phyloP scores from a whole-genome alignment of 2,113 vertebrate genomes.

The Phalacrocorax brasilianus region DNA sequence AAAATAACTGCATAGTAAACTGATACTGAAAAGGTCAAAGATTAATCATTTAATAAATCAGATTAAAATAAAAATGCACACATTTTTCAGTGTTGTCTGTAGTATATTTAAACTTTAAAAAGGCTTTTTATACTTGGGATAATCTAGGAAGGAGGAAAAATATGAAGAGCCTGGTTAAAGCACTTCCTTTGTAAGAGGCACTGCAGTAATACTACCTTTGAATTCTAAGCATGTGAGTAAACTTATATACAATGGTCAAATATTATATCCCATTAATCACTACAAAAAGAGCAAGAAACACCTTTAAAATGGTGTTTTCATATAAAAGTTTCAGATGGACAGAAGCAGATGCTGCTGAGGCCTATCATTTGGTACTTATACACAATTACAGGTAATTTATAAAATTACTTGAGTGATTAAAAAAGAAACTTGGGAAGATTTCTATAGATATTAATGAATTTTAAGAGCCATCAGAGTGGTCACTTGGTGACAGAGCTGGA shows the following conservation, averaged over 20 bases:
- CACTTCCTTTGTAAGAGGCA: neutral
- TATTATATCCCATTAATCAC: neutral
- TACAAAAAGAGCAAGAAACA: neutral
- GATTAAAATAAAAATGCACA: neutral
- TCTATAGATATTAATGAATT: neutral
- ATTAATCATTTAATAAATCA: neutral
- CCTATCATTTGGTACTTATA: neutral
- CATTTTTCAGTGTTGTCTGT: neutral
- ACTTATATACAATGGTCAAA: neutral
- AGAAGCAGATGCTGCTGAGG: neutral
- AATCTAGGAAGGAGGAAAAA: neutral
- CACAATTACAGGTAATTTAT: neutral
- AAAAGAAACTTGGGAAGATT: neutral
- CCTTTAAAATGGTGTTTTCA: neutral
- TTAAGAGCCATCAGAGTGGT: neutral
- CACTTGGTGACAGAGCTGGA: neutral
- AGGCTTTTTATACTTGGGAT: neutral
- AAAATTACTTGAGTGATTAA: neutral
- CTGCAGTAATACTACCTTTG: neutral
- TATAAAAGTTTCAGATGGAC: neutral
- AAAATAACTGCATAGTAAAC: neutral
- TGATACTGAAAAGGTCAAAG: neutral
- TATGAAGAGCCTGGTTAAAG: neutral
- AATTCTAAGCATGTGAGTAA: neutral
- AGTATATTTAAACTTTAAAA: neutral